Percentiles rank a stretch among this genome's conserved stretches.
Conservation (phyloP, 2,888 invertebrate genomes). For the Himalopsyche tibetana region DNA sequence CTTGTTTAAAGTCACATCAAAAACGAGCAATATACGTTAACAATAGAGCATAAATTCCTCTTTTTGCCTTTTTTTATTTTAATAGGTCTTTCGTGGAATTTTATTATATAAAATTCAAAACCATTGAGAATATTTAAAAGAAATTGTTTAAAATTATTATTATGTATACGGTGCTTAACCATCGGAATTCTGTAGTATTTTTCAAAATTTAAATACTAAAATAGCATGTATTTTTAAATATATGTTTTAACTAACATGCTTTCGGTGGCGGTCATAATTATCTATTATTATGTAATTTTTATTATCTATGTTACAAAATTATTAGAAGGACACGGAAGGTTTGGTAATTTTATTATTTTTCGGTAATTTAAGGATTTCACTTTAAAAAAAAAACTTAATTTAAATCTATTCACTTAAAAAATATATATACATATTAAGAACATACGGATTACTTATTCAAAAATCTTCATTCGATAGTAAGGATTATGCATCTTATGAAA, state of each 20-base stretch:
- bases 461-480: too few relatives aligned
- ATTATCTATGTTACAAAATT: constrained; percentile 33
- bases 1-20: background rate
- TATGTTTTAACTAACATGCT: background rate
- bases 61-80: background rate
- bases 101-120: constrained; percentile 6
- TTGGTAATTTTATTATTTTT: constrained; percentile 15
- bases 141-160: background rate
- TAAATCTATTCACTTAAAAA: too few relatives aligned
- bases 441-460: too few relatives aligned
- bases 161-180: background rate
- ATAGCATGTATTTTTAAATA: background rate
- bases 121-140: background rate
- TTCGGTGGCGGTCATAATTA: background rate
- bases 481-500: too few relatives aligned
- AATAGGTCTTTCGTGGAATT: constrained; percentile 2
- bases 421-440: too few relatives aligned
- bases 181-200: background rate
- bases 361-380: background rate
- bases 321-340: constrained; percentile 17
- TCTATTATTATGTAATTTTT: background rate
- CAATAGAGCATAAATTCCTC: constrained; percentile 7
- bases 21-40: constrained; percentile 14
- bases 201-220: background rate
- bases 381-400: background rate